Conservation (phyloP, 2,797 vertebrate genomes). For the Columba guinea region DNA sequence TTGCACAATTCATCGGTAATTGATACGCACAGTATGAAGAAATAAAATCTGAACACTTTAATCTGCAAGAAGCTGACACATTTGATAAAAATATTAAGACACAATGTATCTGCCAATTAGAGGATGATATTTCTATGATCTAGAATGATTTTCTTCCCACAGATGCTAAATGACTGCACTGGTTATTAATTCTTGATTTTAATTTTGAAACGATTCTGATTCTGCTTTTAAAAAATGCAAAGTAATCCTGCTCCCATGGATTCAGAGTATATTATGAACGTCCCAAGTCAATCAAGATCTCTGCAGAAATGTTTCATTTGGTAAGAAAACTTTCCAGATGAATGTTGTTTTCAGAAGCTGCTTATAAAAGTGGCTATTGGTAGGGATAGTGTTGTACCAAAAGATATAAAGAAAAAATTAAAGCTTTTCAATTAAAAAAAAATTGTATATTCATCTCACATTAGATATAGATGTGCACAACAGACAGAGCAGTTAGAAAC, state of each 20-base stretch:
- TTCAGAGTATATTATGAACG: neutral
- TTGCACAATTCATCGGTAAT: neutral
- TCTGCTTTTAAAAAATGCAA: neutral
- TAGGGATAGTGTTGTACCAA: constrained; percentile 25
- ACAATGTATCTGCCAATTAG: neutral
- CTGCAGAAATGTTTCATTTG: neutral
- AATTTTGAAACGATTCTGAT: neutral
- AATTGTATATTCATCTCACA: constrained; percentile 50
- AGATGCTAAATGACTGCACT: neutral
- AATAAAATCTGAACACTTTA: neutral
- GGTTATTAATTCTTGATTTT: neutral
- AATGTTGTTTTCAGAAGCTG: constrained; percentile 30
- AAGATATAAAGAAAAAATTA: constrained; percentile 50
- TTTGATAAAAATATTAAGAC: neutral
- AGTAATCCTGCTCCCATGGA: neutral
- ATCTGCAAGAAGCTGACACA: neutral
- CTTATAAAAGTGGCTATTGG: constrained; percentile 37
- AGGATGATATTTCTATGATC: neutral
- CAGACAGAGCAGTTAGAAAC: constrained; percentile 62
- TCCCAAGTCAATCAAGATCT: neutral
- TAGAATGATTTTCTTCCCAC: neutral
- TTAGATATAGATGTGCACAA: constrained; percentile 57
- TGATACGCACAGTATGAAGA: neutral
- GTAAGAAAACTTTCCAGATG: constrained; percentile 9
- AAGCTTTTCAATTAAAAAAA: constrained; percentile 69